Base-by-base conservation (phyloP, 2,797 vertebrate species). In the Darevskia mixta region DNA sequence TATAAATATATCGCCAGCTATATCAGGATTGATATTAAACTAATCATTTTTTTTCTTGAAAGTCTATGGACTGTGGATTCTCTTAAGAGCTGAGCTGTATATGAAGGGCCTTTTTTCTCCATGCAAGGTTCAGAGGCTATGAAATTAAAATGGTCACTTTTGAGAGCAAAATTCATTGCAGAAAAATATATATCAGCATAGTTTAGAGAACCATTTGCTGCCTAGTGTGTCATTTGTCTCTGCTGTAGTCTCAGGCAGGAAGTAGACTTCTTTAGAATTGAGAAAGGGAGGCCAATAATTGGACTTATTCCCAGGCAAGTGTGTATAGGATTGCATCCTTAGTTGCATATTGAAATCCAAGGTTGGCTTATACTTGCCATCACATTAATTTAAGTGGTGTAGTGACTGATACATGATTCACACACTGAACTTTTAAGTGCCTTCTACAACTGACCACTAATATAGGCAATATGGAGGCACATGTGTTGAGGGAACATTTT, bases 1-100 rank as follows among this genome's bases (percentile, higher is more conserved):
- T 41, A n/a, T 93, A 87, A 87, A 91, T 93, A 91, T 92, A 79
- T 82, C 77, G 75, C 84, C 92, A 91, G 93, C 6, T 92, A 86
- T 86, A 64, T 86, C 90, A 93, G 86, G 91, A 91, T 85, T 75
- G 55, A 73, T n/a, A 85, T 85, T 43, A 43, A 32, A 10, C 6
- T 64, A 29, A 20, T 25, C 18, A 5, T 27, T 78, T 79, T 27
- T 77, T 79, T 38, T 18, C 64, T 49, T 9, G 43, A 35, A 32
- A 55, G 41, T 32, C 15, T 23, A 15, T 9, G 29, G 29, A 32
- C 66, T 71, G 41, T 85, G 25, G 41, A 23, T 71, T 27, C 29
- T n/a, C 5, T 32, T 71, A 71, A 64, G 61, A 64, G 58, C 13
- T 72, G 71, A 25, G 61, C 8, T 66, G 15, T 89, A 35, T 79